These are phyloP conservation scores for Lithobates sylvaticus DNA, from an alignment of 2,797 vertebrate species.

Conservation along the genomic window DNA sequence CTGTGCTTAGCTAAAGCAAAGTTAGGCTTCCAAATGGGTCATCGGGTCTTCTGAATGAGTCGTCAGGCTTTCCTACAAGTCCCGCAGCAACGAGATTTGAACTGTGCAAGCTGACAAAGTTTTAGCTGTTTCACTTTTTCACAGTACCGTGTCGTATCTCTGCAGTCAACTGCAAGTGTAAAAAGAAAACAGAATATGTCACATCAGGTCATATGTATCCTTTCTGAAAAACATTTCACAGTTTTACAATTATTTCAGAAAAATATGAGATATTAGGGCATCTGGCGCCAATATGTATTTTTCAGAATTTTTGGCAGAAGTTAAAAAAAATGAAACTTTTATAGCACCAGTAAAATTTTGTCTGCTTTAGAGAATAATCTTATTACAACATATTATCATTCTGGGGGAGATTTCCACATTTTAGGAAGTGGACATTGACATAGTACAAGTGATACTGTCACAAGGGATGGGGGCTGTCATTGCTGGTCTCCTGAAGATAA, in stretches of 20 bases:
- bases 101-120: conserved; percentile 91
- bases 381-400: too few relatives aligned
- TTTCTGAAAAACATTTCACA: not conserved
- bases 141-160: conserved; percentile 94
- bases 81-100: conserved; percentile 91
- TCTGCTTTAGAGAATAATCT: too few relatives aligned
- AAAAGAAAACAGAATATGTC: conserved; percentile 60
- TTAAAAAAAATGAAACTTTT: not conserved
- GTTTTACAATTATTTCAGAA: not conserved
- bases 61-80: conserved; percentile 90
- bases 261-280: not conserved
- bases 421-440: too few relatives aligned
- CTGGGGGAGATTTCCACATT: too few relatives aligned
- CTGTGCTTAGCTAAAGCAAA: conserved; percentile 24
- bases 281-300: conserved; percentile 16
- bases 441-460: too few relatives aligned
- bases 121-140: conserved; percentile 94
- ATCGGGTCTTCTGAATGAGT: not conserved
- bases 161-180: conserved; percentile 83
- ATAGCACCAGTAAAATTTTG: not conserved
- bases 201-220: not conserved
- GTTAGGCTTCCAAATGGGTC: not conserved
- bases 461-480: too few relatives aligned
- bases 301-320: not conserved
- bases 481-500: too few relatives aligned